These are phyloP conservation scores for Melanotaenia pygmaea DNA, from an alignment of 2,797 vertebrate species.

Conservation along the genomic window DNA sequence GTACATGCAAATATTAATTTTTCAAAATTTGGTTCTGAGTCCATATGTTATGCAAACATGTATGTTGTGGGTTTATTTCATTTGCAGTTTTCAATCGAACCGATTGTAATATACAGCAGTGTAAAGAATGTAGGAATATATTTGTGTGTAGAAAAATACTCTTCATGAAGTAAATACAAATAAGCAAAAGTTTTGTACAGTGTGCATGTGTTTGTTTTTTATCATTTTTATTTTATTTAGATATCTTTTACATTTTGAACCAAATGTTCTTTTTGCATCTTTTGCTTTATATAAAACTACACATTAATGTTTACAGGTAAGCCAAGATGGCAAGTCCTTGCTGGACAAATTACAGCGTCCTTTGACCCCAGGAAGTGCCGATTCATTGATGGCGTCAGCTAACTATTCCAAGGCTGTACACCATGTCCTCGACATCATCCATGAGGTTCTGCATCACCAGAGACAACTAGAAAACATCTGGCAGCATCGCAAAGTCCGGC, in stretches of 20 bases:
- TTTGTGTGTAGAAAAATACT: not conserved
- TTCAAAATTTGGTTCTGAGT: conserved; percentile 3
- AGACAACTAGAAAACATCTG: conserved; percentile 97
- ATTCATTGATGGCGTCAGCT: conserved; percentile 93
- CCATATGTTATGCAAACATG: not conserved
- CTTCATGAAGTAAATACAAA: not conserved
- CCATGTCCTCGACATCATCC: conserved; percentile 95
- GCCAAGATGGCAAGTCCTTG: conserved; percentile 96
- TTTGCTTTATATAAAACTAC: not conserved
- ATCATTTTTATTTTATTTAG: not conserved
- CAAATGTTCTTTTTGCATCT: not conserved
- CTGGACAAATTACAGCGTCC: conserved; percentile 97
- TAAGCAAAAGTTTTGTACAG: not conserved
- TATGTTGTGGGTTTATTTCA: not conserved
- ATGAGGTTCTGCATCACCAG: conserved; percentile 97
- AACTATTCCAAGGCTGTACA: conserved; percentile 98
- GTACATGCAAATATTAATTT: conserved; percentile 5
- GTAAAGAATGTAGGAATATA: not conserved
- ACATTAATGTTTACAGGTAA: conserved; percentile 83
- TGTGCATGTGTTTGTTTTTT: too few species aligned
- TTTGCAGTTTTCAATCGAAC: not conserved
- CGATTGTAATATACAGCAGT: not conserved
- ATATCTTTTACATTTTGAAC: not conserved
- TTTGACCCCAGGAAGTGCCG: conserved; percentile 93
- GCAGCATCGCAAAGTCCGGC: conserved; percentile 98